phyloP scores from a whole-genome alignment of 2,888 invertebrate species.

The Aspidiotus rigidus region DNA sequence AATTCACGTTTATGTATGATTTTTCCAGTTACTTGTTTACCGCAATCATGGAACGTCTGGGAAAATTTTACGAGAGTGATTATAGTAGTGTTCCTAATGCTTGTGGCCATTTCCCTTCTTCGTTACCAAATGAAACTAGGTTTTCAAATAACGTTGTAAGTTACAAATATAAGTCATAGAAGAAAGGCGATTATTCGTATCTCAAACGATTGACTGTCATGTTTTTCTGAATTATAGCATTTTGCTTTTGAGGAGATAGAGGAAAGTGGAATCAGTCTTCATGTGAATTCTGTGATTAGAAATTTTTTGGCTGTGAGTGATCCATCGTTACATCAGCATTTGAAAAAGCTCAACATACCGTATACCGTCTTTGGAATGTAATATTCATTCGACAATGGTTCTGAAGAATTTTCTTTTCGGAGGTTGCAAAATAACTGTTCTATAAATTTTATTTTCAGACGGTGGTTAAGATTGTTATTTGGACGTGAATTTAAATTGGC shows the following conservation, averaged over 20 bases:
- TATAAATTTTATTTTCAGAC: conserved; percentile 47
- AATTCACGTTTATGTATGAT: conserved; percentile 31
- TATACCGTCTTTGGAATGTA: conserved; percentile 78
- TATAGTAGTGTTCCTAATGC: conserved; percentile 47
- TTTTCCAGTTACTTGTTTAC: conserved; percentile 53
- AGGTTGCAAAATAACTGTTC: background rate
- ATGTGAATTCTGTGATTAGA: conserved; percentile 47
- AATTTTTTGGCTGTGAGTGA: conserved; percentile 45
- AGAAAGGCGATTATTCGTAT: background rate
- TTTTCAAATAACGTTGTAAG: too few relatives aligned
- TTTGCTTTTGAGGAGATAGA: background rate
- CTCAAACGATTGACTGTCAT: background rate
- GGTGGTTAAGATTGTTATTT: conserved; percentile 73
- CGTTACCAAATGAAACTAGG: background rate
- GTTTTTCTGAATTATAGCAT: too few relatives aligned
- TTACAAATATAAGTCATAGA: too few relatives aligned
- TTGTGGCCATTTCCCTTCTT: conserved; percentile 46
- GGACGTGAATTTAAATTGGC: conserved; percentile 72
- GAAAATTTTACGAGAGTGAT: conserved; percentile 55
- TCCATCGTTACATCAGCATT: conserved; percentile 54
- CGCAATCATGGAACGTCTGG: conserved; percentile 55
- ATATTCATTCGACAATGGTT: background rate
- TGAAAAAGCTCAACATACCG: conserved; percentile 64
- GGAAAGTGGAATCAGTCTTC: conserved; percentile 53
- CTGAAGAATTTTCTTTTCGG: background rate